Evolutionary conservation across 2,113 vertebrate genomes (phyloP).

Genomic region (Albula goreensis): DNA sequence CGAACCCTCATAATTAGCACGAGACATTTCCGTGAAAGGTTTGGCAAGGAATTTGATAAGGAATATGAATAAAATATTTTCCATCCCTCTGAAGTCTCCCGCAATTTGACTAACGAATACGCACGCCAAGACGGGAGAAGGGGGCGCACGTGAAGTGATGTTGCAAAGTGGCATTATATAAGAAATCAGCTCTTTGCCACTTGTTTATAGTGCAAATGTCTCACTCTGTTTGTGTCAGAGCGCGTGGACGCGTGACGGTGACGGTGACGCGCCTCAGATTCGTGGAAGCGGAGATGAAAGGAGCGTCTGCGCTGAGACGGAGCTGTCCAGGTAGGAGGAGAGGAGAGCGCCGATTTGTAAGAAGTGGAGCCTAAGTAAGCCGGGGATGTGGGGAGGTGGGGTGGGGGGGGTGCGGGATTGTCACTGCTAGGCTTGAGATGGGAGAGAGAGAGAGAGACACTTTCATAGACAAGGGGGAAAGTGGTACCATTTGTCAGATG

Average conservation of each 20-base stretch:
- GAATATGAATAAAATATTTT: slow-evolving; percentile 44
- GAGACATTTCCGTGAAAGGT: slow-evolving; percentile 25
- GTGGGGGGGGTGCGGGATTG: slow-evolving; percentile 25
- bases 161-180: slow-evolving; percentile 31
- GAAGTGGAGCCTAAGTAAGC: slow-evolving; percentile 30
- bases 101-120: slow-evolving; percentile 34
- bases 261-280: slow-evolving; percentile 35
- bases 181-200: slow-evolving; percentile 34
- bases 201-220: slow-evolving; percentile 51
- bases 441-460: slow-evolving; percentile 37
- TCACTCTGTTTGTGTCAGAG: slow-evolving; percentile 37
- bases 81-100: slow-evolving; percentile 37
- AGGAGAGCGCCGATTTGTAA: slow-evolving; percentile 32
- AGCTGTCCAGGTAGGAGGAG: slow-evolving; percentile 34
- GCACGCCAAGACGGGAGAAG: background rate
- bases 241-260: slow-evolving; percentile 34
- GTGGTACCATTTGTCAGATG: slow-evolving; percentile 57
- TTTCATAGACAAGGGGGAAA: slow-evolving; percentile 47
- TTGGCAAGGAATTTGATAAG: slow-evolving; percentile 36
- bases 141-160: slow-evolving; percentile 22
- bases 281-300: slow-evolving; percentile 43
- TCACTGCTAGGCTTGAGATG: slow-evolving; percentile 40
- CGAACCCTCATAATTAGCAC: slow-evolving; percentile 38
- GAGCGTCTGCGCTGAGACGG: slow-evolving; percentile 25
- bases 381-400: background rate